Conservation (phyloP, 2,797 vertebrate genomes). For the Sebastes miniatus region DNA sequence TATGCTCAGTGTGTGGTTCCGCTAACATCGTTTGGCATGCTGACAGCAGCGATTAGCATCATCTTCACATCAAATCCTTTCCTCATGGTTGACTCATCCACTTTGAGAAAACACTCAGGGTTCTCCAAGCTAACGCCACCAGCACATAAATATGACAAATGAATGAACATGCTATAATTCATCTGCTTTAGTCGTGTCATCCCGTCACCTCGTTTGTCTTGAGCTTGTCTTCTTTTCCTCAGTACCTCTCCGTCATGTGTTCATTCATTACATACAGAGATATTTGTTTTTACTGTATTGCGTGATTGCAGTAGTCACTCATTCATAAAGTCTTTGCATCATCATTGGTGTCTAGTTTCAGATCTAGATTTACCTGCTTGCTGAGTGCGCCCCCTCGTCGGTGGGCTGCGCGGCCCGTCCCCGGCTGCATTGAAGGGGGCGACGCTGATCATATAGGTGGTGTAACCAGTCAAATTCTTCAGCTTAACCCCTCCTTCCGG, state of each 20-base stretch:
- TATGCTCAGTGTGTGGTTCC: constrained; percentile 48
- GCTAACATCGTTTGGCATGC: constrained; percentile 62
- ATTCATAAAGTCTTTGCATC: not conserved
- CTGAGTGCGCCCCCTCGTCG: constrained; percentile 88
- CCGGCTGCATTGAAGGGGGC: constrained; percentile 94
- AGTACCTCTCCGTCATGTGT: constrained; percentile 4
- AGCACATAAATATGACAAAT: constrained; percentile 49
- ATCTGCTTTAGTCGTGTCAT: constrained; percentile 40
- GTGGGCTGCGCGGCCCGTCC: constrained; percentile 89
- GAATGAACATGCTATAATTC: constrained; percentile 28
- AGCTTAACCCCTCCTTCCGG: constrained; percentile 91
- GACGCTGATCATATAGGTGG: constrained; percentile 93
- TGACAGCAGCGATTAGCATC: constrained; percentile 69
- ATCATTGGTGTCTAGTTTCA: not conserved
- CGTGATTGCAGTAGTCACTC: not conserved
- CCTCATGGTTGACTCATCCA: constrained; percentile 45
- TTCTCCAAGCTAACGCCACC: constrained; percentile 17
- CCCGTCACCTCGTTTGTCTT: constrained; percentile 22
- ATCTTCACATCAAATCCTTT: constrained; percentile 56
- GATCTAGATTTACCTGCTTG: constrained; percentile 87
- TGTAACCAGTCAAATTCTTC: constrained; percentile 96
- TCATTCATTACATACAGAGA: not conserved
- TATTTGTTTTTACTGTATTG: constrained; percentile 5
- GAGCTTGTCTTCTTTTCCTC: constrained; percentile 3
- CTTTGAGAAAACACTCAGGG: constrained; percentile 23